Base-by-base conservation (phyloP, 2,888 invertebrate genomes). In the Patella ulyssiponensis region DNA sequence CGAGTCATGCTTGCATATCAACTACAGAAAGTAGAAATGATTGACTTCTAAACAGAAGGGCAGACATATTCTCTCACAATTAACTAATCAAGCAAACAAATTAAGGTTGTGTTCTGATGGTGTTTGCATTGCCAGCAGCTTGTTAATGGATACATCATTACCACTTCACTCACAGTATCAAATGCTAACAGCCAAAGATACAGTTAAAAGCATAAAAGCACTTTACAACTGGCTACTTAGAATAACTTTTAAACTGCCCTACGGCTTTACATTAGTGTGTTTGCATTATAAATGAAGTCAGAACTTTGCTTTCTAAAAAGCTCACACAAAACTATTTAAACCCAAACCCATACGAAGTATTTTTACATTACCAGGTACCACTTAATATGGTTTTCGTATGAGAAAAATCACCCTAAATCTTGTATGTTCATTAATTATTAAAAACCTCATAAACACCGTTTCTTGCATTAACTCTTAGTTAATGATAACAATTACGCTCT, bases 81-180 rank as follows among this genome's bases (percentile, higher is more conserved):
- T 64, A 64, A 64, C 64, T 64, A 64, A 64, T 64, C 64, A 64
- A 64, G 64, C 64, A 64, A 64, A 64, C 64, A 64, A 64, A 64
- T 64, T 64, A 64, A 64, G 64, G 64, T 64, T 64, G 64, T 64
- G 64, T 23, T 64, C 64, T 64, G 20, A 23, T 64, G 23, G 64
- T 64, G 64, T 64, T 64, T 64, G 64, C 23, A 64, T 23, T 64
- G 23, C 64, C 23, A 20, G 64, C 64, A 12, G 64, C 20, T 64
- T 64, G 64, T 64, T 64, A 64, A 64, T 64, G 64, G 64, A 64
- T 64, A 20, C 64, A 20, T 64, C 64, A 64, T 64, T 64, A 64
- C 64, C 20, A 64, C 20, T 20, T 23, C 20, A 64, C 64, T 20
- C 11, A 12, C 23, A 23, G 64, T 64, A 64, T 64, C 64, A 12